These are phyloP conservation scores for Dioctria rufipes DNA, from an alignment of 2,888 invertebrate species.

Conservation along the genomic window DNA sequence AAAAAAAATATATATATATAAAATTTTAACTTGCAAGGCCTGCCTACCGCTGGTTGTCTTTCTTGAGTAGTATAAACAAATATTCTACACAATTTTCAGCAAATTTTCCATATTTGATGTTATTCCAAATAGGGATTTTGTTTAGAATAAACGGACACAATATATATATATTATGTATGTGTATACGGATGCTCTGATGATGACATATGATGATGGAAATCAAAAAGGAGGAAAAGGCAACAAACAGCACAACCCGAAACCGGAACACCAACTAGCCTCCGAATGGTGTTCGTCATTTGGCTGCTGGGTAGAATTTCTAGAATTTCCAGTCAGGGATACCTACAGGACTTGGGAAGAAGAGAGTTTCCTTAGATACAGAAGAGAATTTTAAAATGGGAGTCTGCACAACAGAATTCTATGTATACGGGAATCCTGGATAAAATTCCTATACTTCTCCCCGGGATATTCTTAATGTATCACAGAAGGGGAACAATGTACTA, in stretches of 20 bases:
- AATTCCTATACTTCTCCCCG: slow-evolving; percentile 30
- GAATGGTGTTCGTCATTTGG: slow-evolving; percentile 58
- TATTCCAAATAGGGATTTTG: slow-evolving; percentile 14
- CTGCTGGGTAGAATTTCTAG: slow-evolving; percentile 57
- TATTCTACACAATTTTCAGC: slow-evolving; percentile 30
- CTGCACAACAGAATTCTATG: background rate
- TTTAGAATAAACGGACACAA: slow-evolving; percentile 45
- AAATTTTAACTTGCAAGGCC: background rate
- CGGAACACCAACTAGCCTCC: slow-evolving; percentile 71
- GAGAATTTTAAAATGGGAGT: slow-evolving; percentile 30
- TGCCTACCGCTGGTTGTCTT: background rate
- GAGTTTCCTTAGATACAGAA: slow-evolving; percentile 31
- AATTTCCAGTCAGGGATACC: slow-evolving; percentile 58
- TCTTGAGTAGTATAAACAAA: background rate
- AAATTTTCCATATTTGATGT: slow-evolving; percentile 48
- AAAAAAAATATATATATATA: background rate
- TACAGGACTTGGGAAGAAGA: slow-evolving; percentile 50
- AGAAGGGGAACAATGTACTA: slow-evolving; percentile 1
- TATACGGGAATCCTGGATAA: slow-evolving; percentile 31
- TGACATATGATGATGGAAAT: slow-evolving; percentile 60
- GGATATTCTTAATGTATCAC: slow-evolving; percentile 14
- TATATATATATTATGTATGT: slow-evolving; percentile 32
- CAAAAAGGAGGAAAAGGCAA: slow-evolving; percentile 70
- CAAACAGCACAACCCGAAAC: slow-evolving; percentile 73
- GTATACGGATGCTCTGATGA: slow-evolving; percentile 55